Evolutionary conservation across 2,888 invertebrate species (phyloP).

Genomic region (Cyaniris semiargus): DNA sequence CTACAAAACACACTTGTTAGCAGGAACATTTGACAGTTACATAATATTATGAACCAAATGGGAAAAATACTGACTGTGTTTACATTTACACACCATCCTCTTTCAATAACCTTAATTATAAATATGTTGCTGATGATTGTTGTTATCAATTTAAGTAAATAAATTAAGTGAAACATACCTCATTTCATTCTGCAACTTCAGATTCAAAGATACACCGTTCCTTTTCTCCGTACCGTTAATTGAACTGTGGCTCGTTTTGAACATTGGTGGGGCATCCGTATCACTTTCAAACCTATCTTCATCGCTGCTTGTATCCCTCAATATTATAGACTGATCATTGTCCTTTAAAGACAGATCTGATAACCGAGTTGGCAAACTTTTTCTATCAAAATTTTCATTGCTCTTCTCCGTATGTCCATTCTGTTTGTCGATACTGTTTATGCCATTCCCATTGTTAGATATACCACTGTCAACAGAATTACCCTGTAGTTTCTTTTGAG

Average conservation of each 20-base stretch:
- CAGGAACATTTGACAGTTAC: too few species aligned
- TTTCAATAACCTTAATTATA: too few species aligned
- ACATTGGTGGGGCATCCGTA: conserved; percentile 58
- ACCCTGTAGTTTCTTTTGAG: conserved; percentile 61
- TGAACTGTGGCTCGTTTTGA: conserved; percentile 50
- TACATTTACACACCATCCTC: too few species aligned
- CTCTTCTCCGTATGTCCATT: conserved; percentile 47
- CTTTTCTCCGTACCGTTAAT: conserved; percentile 56
- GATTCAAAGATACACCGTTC: conserved; percentile 68
- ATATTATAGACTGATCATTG: conserved; percentile 52
- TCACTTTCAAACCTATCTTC: conserved; percentile 69
- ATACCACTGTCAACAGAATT: conserved; percentile 74
- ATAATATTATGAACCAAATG: too few species aligned
- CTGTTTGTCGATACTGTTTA: conserved; percentile 48
- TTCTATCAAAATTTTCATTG: conserved; percentile 45
- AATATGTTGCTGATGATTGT: too few species aligned
- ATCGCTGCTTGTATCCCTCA: conserved; percentile 62
- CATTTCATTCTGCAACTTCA: conserved; percentile 73
- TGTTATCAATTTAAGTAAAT: not conserved
- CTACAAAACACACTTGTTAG: too few species aligned
- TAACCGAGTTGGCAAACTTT: conserved; percentile 58
- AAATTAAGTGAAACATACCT: conserved; percentile 50
- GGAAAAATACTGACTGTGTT: too few species aligned
- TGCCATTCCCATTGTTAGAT: conserved; percentile 56
- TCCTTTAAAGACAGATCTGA: conserved; percentile 69